A percentile compares a stretch with the other conserved stretches of the same genome.
These are phyloP conservation scores for Syngnathoides biaculeatus DNA, from an alignment of 2,113 vertebrate genomes.

Conservation along the genomic window DNA sequence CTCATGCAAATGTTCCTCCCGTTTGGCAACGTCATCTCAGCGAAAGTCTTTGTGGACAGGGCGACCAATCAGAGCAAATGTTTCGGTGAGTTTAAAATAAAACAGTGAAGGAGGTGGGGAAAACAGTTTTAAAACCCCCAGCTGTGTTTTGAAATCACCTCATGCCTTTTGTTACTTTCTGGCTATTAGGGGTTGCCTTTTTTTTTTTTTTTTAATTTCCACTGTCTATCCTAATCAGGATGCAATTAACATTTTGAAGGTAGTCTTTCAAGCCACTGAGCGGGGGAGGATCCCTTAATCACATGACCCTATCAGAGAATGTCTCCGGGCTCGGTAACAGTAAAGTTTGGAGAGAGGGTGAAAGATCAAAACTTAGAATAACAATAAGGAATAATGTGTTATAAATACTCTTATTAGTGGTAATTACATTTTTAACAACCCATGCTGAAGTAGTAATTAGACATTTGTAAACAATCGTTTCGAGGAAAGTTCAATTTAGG, in stretches of 20 bases:
- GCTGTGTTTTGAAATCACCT: conserved; percentile 43
- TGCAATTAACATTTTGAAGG: conserved; percentile 63
- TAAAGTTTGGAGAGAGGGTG: neutral
- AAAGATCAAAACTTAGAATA: neutral
- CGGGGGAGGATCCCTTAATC: conserved; percentile 24
- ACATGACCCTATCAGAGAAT: conserved; percentile 35
- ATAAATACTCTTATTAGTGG: neutral
- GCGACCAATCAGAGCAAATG: conserved; percentile 99
- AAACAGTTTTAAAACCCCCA: neutral
- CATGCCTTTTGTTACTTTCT: conserved; percentile 32
- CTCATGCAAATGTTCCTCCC: conserved; percentile 98
- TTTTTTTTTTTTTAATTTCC: conserved; percentile 46
- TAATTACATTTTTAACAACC: neutral
- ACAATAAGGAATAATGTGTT: neutral
- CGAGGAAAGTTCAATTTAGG: neutral
- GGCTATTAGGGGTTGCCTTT: conserved; percentile 51
- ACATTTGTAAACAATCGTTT: neutral
- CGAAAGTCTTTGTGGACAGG: conserved; percentile 98
- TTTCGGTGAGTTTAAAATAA: conserved; percentile 83
- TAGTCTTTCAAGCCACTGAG: conserved; percentile 52
- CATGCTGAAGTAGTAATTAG: neutral
- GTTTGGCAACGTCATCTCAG: conserved; percentile 96
- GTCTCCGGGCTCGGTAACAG: neutral
- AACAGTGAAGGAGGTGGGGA: neutral
- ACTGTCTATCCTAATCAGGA: conserved; percentile 61